Percentiles rank a stretch among this genome's conserved stretches.
Evolutionary conservation across 35 echinoderm and acorn worm genomes (phyloP).

Genomic region (Eucidaris tribuloides): DNA sequence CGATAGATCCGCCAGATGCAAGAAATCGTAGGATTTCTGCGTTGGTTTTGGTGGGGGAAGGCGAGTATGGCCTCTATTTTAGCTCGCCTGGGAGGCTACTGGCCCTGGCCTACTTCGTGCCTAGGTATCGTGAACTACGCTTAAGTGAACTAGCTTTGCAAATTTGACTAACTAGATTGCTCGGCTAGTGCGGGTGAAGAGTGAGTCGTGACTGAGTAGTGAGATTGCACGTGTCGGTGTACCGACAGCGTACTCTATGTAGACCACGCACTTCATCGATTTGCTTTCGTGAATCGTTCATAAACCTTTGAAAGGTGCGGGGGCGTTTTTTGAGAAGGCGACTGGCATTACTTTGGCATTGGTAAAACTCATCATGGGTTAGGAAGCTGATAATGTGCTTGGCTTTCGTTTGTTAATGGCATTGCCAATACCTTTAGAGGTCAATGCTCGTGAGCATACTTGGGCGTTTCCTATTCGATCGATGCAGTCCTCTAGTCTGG

Average conservation of each 20-base stretch:
- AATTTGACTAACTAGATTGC: constrained; percentile 40
- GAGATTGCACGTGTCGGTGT: constrained; percentile 28
- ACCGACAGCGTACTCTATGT: constrained; percentile 61
- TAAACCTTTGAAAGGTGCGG: constrained; percentile 63
- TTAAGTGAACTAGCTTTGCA: constrained; percentile 37
- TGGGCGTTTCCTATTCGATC: constrained; percentile 62
- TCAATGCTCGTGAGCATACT: constrained; percentile 68
- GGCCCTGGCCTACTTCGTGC: neutral
- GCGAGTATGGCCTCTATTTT: constrained; percentile 50
- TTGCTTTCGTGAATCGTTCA: neutral
- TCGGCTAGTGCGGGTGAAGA: constrained; percentile 34
- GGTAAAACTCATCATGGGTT: constrained; percentile 37
- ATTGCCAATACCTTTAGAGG: constrained; percentile 39
- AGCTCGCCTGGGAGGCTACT: constrained; percentile 27
- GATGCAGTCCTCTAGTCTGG: constrained; percentile 67
- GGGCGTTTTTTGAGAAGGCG: constrained; percentile 69
- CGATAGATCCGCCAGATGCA: constrained; percentile 67
- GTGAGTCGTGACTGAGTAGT: neutral
- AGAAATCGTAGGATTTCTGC: constrained; percentile 43
- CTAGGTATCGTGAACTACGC: neutral
- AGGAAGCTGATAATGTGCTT: constrained; percentile 37
- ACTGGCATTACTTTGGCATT: constrained; percentile 68
- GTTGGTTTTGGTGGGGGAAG: constrained; percentile 29
- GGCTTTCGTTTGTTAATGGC: constrained; percentile 8
- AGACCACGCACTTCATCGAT: constrained; percentile 27